A percentile compares a stretch with the other conserved stretches of the same genome.
Evolutionary conservation across 2,113 vertebrate genomes (phyloP).

Genomic region (Pycnonotus jocosus): DNA sequence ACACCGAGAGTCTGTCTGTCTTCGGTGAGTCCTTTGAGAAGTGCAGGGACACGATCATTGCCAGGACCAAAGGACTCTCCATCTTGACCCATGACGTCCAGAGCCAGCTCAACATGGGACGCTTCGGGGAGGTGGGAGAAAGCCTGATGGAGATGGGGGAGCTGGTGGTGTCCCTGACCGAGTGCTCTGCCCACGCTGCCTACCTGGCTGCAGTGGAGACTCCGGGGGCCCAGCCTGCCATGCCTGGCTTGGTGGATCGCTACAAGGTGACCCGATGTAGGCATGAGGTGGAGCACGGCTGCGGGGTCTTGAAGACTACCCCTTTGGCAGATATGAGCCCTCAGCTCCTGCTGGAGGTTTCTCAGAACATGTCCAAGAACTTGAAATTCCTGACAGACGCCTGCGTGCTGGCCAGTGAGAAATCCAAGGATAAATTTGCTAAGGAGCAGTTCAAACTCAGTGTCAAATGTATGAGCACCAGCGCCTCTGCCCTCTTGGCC

Average conservation of each 20-base stretch:
- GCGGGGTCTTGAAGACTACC: slow-evolving; percentile 81
- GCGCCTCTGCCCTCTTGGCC: slow-evolving; percentile 91
- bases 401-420: slow-evolving; percentile 89
- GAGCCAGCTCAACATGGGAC: slow-evolving; percentile 98
- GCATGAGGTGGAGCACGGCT: slow-evolving; percentile 95
- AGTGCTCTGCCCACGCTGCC: slow-evolving; percentile 92
- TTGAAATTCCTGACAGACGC: slow-evolving; percentile 93
- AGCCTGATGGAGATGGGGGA: slow-evolving; percentile 91
- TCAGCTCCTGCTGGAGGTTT: slow-evolving; percentile 92
- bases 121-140: slow-evolving; percentile 89
- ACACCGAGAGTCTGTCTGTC: slow-evolving; percentile 78
- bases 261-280: slow-evolving; percentile 95
- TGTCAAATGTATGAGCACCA: slow-evolving; percentile 94
- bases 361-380: slow-evolving; percentile 91
- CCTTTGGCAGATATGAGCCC: slow-evolving; percentile 89
- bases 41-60: slow-evolving; percentile 96
- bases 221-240: slow-evolving; percentile 84
- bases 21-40: slow-evolving; percentile 92
- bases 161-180: slow-evolving; percentile 91
- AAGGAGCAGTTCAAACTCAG: slow-evolving; percentile 96
- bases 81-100: slow-evolving; percentile 96
- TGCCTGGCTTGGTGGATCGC: slow-evolving; percentile 91
- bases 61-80: slow-evolving; percentile 95
- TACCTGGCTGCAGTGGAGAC: slow-evolving; percentile 92
- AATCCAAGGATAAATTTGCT: slow-evolving; percentile 90